Evolutionary conservation across 2,113 vertebrate genomes (phyloP).

Genomic region (Nibea albiflora): DNA sequence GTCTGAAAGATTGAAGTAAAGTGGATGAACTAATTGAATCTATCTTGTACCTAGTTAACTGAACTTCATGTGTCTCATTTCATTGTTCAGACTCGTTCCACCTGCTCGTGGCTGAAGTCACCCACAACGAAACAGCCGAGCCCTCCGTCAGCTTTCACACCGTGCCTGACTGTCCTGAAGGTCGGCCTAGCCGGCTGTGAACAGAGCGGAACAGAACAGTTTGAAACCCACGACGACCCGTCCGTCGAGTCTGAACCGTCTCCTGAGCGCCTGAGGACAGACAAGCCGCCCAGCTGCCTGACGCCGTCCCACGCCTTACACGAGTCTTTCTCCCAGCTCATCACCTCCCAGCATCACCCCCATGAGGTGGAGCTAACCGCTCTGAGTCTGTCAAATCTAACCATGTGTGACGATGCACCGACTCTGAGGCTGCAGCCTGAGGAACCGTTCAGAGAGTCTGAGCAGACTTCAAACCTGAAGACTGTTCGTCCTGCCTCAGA

Average conservation of each 20-base stretch:
- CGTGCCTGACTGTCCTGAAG: not conserved
- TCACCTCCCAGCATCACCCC: slow-evolving; percentile 48
- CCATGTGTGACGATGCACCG: not conserved
- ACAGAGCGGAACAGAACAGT: not conserved
- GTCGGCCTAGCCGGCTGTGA: not conserved
- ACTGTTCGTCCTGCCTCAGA: not conserved
- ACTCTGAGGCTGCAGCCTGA: not conserved
- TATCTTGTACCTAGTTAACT: no score
- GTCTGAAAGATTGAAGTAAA: not conserved
- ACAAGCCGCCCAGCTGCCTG: not conserved
- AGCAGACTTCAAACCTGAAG: not conserved
- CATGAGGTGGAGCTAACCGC: slow-evolving; percentile 28
- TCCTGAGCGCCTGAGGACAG: slow-evolving; percentile 64
- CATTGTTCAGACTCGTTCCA: slow-evolving; percentile 82
- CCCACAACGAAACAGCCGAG: slow-evolving; percentile 70
- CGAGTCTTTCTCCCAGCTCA: slow-evolving; percentile 72
- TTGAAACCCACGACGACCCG: not conserved
- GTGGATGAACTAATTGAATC: no score
- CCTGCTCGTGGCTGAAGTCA: slow-evolving; percentile 78
- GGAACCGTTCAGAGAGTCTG: not conserved
- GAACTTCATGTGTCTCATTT: not conserved
- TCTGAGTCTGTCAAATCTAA: slow-evolving; percentile 18
- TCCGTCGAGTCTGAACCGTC: slow-evolving; percentile 38
- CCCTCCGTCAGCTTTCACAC: slow-evolving; percentile 62
- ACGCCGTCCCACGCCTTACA: not conserved